Conservation (phyloP, 2,888 invertebrate genomes). For the Oscheius sp. region DNA sequence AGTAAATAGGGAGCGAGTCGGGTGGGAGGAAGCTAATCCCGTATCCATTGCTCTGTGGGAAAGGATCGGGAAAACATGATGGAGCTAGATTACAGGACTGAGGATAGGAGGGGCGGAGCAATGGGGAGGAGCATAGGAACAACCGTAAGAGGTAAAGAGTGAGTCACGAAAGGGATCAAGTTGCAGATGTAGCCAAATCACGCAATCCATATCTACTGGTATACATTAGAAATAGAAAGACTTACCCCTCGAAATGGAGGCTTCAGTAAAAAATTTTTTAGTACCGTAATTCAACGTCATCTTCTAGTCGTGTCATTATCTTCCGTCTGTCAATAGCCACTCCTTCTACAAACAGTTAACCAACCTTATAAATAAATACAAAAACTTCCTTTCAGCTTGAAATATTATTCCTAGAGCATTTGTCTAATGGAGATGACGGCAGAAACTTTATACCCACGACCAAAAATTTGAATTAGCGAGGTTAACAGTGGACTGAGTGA, state of each 20-base stretch:
- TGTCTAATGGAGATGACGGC: neutral
- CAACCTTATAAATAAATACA: neutral
- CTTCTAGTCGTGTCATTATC: too few species aligned
- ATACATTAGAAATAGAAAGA: neutral
- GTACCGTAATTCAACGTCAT: too few species aligned
- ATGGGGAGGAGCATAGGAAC: neutral
- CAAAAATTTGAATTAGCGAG: neutral
- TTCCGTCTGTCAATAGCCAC: too few species aligned
- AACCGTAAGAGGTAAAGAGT: neutral
- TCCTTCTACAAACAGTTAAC: conserved; percentile 1
- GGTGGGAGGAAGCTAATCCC: neutral
- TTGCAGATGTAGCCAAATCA: neutral
- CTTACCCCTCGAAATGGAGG: neutral
- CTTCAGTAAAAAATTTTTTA: neutral
- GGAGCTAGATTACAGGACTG: neutral
- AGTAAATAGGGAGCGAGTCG: neutral
- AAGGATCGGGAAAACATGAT: neutral
- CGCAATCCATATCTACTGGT: neutral
- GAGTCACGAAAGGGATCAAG: neutral
- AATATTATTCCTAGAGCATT: conserved; percentile 3
- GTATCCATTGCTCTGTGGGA: conserved; percentile 2
- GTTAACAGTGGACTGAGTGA: neutral
- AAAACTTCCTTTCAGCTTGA: neutral
- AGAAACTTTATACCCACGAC: conserved; percentile 2
- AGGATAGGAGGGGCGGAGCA: neutral